A percentile compares a stretch with the other conserved stretches of the same genome.
Evolutionary conservation across 2,888 invertebrate genomes (phyloP).

Genomic region (Molorchus minor): DNA sequence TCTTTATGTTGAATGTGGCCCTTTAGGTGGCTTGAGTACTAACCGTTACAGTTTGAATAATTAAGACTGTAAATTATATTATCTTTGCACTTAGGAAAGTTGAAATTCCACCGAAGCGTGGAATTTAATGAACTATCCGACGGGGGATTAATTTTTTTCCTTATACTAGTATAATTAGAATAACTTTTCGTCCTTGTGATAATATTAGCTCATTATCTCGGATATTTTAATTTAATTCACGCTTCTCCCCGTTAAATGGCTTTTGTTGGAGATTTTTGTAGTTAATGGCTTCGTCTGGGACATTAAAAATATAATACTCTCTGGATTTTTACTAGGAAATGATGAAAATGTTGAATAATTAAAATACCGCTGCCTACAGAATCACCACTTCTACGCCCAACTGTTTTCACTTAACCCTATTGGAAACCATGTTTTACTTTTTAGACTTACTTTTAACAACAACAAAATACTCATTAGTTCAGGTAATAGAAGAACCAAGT

Average conservation of each 20-base stretch:
- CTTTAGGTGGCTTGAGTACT: slow-evolving; percentile 5
- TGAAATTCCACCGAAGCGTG: background rate
- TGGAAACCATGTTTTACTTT: too few relatives aligned
- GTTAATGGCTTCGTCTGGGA: background rate
- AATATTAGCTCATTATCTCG: background rate
- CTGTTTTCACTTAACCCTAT: too few relatives aligned
- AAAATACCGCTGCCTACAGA: too few relatives aligned
- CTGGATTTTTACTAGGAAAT: background rate
- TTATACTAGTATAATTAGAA: slow-evolving; percentile 1
- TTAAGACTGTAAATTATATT: slow-evolving; percentile 20
- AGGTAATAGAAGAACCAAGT: too few relatives aligned
- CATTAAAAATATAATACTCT: background rate
- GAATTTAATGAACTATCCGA: slow-evolving; percentile 2
- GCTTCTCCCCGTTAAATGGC: background rate
- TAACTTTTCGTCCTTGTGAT: background rate
- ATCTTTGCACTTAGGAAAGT: background rate
- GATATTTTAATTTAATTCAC: background rate
- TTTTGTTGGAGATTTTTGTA: background rate
- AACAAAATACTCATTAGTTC: too few relatives aligned
- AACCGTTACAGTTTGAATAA: slow-evolving; percentile 19
- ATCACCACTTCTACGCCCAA: too few relatives aligned
- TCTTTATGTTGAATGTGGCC: too few relatives aligned
- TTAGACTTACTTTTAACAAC: too few relatives aligned
- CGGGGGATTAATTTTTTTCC: background rate
- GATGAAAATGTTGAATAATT: too few relatives aligned